A percentile compares a stretch with the other conserved stretches of the same genome.
Evolutionary conservation across 2,113 vertebrate genomes (phyloP).

Genomic region (Cottus gobio): DNA sequence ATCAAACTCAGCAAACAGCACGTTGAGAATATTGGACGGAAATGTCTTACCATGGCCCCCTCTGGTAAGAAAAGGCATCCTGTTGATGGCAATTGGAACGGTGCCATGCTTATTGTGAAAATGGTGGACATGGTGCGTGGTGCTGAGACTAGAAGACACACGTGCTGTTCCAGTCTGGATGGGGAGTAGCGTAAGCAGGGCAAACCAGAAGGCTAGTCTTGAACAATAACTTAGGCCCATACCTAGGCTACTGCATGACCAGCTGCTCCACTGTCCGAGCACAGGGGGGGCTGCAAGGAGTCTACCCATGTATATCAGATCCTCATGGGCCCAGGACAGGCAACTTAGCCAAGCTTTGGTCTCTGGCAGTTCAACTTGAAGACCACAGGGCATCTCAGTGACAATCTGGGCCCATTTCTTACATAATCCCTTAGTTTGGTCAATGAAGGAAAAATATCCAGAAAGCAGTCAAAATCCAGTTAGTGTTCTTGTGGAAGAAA

Average conservation of each 20-base stretch:
- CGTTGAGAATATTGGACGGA: slow-evolving; percentile 20
- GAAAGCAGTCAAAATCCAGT: slow-evolving; percentile 53
- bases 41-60: slow-evolving; percentile 91
- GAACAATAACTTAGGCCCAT: slow-evolving; percentile 81
- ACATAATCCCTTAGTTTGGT: slow-evolving; percentile 65
- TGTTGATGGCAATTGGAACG: slow-evolving; percentile 95
- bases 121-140: slow-evolving; percentile 96
- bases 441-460: slow-evolving; percentile 39
- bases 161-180: slow-evolving; percentile 87
- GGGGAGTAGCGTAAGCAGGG: slow-evolving; percentile 79
- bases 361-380: slow-evolving; percentile 70
- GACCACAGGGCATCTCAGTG: slow-evolving; percentile 81
- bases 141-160: slow-evolving; percentile 94
- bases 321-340: slow-evolving; percentile 71
- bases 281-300: slow-evolving; percentile 61
- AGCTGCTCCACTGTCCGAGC: slow-evolving; percentile 63
- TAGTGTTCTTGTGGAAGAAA: slow-evolving; percentile 5
- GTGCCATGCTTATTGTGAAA: slow-evolving; percentile 96
- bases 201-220: slow-evolving; percentile 78
- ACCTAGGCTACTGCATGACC: slow-evolving; percentile 73
- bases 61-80: slow-evolving; percentile 94
- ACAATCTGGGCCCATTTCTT: slow-evolving; percentile 65
- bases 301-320: slow-evolving; percentile 71
- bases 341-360: slow-evolving; percentile 60
- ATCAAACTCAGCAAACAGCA: slow-evolving; percentile 1